Conservation (phyloP, 2,888 invertebrate species). For the Poecilus cupreus region DNA sequence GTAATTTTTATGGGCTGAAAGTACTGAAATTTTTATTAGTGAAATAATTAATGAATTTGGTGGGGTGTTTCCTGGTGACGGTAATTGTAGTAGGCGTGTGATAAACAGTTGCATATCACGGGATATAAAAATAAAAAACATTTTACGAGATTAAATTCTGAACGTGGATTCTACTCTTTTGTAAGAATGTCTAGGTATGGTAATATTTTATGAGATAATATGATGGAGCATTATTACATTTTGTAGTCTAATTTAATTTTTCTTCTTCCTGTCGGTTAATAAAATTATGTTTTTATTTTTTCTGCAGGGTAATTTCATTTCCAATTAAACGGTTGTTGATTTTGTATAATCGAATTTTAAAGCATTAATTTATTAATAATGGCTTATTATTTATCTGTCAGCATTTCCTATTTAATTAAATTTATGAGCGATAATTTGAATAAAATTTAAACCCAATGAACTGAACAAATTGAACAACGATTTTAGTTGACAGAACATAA, state of each 20-base stretch:
- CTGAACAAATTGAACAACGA: background rate
- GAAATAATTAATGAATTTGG: constrained; percentile 7
- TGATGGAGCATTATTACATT: background rate
- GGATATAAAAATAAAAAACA: constrained; percentile 34
- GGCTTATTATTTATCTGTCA: background rate
- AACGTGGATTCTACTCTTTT: constrained; percentile 2
- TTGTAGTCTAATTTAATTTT: background rate
- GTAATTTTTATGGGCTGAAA: background rate
- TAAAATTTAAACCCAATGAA: background rate
- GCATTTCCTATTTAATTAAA: background rate
- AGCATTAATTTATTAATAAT: no score
- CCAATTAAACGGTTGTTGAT: background rate
- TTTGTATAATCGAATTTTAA: background rate
- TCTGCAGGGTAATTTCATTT: no score
- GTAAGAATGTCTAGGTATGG: constrained; percentile 45
- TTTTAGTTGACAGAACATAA: background rate
- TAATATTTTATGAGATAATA: constrained; percentile 17
- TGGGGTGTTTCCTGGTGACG: background rate
- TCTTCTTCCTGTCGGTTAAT: background rate
- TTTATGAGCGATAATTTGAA: background rate
- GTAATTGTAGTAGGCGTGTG: constrained; percentile 38
- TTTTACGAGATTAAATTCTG: constrained; percentile 45
- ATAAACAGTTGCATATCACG: constrained; percentile 24
- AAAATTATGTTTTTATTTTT: background rate
- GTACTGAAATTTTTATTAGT: background rate